Percentiles rank a stretch among this genome's conserved stretches.
Evolutionary conservation across 2,797 vertebrate genomes (phyloP).

Genomic region (Geotrypetes seraphini): DNA sequence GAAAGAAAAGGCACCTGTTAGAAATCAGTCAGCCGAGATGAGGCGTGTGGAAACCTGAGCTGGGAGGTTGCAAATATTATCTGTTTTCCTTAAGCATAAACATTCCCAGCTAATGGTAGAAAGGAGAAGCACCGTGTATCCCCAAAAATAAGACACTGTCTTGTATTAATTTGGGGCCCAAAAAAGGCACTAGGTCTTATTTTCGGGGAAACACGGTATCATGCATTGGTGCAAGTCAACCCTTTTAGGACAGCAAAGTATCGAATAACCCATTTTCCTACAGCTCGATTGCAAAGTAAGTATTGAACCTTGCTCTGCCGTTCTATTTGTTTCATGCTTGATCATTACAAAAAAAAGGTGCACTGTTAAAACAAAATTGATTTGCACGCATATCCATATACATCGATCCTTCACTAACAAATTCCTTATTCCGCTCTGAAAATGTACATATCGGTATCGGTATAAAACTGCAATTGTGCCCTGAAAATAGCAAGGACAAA

Average conservation of each 20-base stretch:
- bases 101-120: neutral
- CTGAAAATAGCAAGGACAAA: too few species aligned
- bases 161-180: too few species aligned
- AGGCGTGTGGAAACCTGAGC: neutral
- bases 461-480: too few species aligned
- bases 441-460: too few species aligned
- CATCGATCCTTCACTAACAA: too few species aligned
- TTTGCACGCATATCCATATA: too few species aligned
- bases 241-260: neutral
- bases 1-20: conserved; percentile 19
- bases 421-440: too few species aligned
- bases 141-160: too few species aligned
- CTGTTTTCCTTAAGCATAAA: neutral
- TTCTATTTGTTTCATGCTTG: neutral
- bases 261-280: neutral
- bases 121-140: too few species aligned
- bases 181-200: too few species aligned
- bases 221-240: accelerated
- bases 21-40: conserved; percentile 17
- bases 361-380: too few species aligned
- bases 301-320: conserved; percentile 12
- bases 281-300: neutral
- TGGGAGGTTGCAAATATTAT: conserved; percentile 10
- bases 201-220: too few species aligned
- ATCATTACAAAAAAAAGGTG: neutral